Percentiles rank a stretch among this genome's conserved stretches.
Conservation (phyloP, 2,888 invertebrate genomes). For the Morpho achilles region DNA sequence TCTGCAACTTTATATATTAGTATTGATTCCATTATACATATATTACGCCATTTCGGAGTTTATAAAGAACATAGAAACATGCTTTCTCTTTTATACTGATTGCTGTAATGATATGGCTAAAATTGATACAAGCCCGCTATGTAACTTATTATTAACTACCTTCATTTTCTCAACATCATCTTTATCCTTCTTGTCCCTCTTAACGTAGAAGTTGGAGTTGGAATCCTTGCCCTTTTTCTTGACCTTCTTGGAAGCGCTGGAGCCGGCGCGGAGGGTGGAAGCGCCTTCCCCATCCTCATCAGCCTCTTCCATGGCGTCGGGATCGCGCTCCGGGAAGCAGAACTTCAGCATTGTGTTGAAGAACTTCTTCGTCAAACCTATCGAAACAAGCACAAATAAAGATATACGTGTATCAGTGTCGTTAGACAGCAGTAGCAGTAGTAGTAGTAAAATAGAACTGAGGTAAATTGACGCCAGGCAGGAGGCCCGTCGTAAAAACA, state of each 20-base stretch:
- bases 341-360: conserved; percentile 98
- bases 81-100: too few relatives aligned
- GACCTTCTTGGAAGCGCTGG: conserved; percentile 71
- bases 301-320: conserved; percentile 88
- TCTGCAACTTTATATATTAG: too few relatives aligned
- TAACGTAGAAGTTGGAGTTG: conserved; percentile 93
- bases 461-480: too few relatives aligned
- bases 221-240: conserved; percentile 84
- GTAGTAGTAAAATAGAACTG: too few relatives aligned
- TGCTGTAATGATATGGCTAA: too few relatives aligned
- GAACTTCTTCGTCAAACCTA: conserved; percentile 95
- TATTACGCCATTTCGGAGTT: too few relatives aligned
- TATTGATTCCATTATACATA: too few relatives aligned
- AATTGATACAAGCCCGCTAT: too few relatives aligned
- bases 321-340: conserved; percentile 96
- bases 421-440: too few relatives aligned
- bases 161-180: conserved; percentile 99
- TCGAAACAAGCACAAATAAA: neutral
- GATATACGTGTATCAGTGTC: too few relatives aligned
- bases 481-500: too few relatives aligned
- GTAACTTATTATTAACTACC: conserved; percentile 51
- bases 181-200: conserved; percentile 88
- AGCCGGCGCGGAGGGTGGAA: conserved; percentile 50
- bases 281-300: conserved; percentile 73
- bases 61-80: too few relatives aligned